A percentile compares a stretch with the other conserved stretches of the same genome.
phyloP scores from a whole-genome alignment of 2,888 invertebrate genomes.

The Polietes domitor region DNA sequence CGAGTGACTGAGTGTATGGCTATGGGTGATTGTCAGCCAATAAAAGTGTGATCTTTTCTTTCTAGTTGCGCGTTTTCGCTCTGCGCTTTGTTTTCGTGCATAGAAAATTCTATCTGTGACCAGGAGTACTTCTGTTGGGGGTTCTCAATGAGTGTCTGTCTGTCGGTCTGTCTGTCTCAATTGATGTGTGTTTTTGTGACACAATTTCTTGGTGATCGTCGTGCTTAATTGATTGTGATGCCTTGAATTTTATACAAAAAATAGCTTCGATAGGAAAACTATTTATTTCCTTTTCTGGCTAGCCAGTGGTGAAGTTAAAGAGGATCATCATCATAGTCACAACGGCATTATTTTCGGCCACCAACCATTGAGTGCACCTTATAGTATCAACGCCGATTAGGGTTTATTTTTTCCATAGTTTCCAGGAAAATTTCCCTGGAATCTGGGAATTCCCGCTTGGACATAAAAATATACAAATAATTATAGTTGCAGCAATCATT shows the following conservation, averaged over 20 bases:
- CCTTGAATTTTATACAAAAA: constrained; percentile 49
- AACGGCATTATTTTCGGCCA: no score
- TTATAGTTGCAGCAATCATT: no score
- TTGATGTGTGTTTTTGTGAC: constrained; percentile 49
- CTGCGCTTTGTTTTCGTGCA: neutral
- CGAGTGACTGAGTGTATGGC: constrained; percentile 42
- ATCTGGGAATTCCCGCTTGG: no score
- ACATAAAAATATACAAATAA: no score
- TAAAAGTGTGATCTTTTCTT: constrained; percentile 6
- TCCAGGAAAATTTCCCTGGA: no score
- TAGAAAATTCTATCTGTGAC: constrained; percentile 31
- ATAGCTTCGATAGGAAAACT: neutral
- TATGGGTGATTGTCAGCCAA: neutral
- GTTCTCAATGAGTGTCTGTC: constrained; percentile 53
- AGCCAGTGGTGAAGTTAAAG: no score
- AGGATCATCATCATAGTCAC: no score
- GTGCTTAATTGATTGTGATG: constrained; percentile 72
- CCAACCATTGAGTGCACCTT: no score
- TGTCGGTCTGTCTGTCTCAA: constrained; percentile 55
- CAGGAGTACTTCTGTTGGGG: neutral
- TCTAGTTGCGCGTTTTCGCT: neutral
- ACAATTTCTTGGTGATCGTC: constrained; percentile 62
- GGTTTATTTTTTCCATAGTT: no score
- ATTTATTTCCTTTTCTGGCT: neutral
- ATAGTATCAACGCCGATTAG: no score